phyloP scores from a whole-genome alignment of 1,140 invertebrate genomes.

The Aradophagus sp. region DNA sequence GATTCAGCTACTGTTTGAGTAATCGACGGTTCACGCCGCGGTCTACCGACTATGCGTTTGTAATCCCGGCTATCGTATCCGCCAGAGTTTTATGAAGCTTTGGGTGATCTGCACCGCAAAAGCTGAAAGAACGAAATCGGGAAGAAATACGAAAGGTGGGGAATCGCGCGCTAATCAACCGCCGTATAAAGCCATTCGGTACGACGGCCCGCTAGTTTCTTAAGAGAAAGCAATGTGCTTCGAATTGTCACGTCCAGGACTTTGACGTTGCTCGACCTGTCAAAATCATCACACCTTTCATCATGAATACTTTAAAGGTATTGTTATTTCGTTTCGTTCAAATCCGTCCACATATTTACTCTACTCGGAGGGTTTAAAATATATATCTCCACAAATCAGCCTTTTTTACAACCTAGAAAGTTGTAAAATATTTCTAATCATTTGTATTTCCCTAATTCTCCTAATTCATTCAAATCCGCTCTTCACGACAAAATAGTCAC shows the following conservation, averaged over 20 bases:
- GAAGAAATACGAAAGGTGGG: slow-evolving; percentile 28
- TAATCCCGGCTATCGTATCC: slow-evolving; percentile 45
- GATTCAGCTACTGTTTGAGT: slow-evolving; percentile 61
- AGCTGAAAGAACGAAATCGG: slow-evolving; percentile 14
- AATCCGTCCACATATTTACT: too few species aligned
- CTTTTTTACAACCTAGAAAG: too few species aligned
- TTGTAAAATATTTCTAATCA: not conserved
- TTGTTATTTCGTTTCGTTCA: slow-evolving; percentile 1
- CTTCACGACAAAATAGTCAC: too few species aligned
- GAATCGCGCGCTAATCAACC: slow-evolving; percentile 52
- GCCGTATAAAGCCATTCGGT: slow-evolving; percentile 67
- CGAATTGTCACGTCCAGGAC: slow-evolving; percentile 18
- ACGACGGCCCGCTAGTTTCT: slow-evolving; percentile 62
- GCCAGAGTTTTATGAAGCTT: slow-evolving; percentile 14
- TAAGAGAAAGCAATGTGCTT: slow-evolving; percentile 65
- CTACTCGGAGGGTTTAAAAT: too few species aligned
- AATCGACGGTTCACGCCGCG: slow-evolving; percentile 60
- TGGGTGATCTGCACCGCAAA: slow-evolving; percentile 27
- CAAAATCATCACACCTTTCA: slow-evolving; percentile 31
- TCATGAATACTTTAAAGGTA: slow-evolving; percentile 62
- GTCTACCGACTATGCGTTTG: slow-evolving; percentile 45
- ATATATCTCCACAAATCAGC: too few species aligned
- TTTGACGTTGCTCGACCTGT: slow-evolving; percentile 22
- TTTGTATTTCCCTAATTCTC: too few species aligned
- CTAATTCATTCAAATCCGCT: too few species aligned